phyloP scores from a whole-genome alignment of 2,888 invertebrate genomes.

The Philereme vetulata region DNA sequence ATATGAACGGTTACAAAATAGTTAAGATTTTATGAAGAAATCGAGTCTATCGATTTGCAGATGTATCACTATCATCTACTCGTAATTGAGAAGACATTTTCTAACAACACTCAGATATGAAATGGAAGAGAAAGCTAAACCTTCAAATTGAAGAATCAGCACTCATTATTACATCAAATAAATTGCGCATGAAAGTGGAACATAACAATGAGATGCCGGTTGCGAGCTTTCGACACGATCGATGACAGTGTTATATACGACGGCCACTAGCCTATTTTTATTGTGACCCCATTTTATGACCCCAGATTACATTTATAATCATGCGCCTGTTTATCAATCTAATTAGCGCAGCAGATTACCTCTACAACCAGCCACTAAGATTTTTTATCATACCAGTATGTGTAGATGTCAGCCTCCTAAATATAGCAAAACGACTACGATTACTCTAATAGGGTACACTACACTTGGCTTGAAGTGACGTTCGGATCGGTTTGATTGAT shows the following conservation, averaged over 20 bases:
- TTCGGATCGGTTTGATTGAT: slow-evolving; percentile 43
- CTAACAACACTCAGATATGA: neutral
- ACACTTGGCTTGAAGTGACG: slow-evolving; percentile 28
- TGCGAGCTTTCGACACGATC: slow-evolving; percentile 44
- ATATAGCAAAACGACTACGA: slow-evolving; percentile 23
- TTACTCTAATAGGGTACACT: slow-evolving; percentile 22
- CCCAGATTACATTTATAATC: slow-evolving; percentile 60
- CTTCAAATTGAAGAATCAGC: neutral
- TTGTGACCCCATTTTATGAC: slow-evolving; percentile 64
- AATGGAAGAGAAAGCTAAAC: neutral
- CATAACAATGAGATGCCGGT: slow-evolving; percentile 34
- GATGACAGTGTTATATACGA: slow-evolving; percentile 64
- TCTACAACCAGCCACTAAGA: slow-evolving; percentile 40
- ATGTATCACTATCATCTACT: too few relatives aligned
- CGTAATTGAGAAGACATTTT: too few relatives aligned
- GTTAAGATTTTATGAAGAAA: too few relatives aligned
- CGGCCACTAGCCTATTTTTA: slow-evolving; percentile 66
- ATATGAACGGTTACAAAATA: too few relatives aligned
- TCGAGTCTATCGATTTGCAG: too few relatives aligned
- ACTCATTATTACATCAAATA: slow-evolving; percentile 35
- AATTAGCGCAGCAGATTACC: neutral
- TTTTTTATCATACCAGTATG: slow-evolving; percentile 47
- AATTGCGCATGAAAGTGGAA: slow-evolving; percentile 33
- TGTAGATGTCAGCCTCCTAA: slow-evolving; percentile 21
- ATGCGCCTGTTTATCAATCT: slow-evolving; percentile 48